Evolutionary conservation across 2,888 invertebrate species (phyloP).

Genomic region (Cantharis rustica): DNA sequence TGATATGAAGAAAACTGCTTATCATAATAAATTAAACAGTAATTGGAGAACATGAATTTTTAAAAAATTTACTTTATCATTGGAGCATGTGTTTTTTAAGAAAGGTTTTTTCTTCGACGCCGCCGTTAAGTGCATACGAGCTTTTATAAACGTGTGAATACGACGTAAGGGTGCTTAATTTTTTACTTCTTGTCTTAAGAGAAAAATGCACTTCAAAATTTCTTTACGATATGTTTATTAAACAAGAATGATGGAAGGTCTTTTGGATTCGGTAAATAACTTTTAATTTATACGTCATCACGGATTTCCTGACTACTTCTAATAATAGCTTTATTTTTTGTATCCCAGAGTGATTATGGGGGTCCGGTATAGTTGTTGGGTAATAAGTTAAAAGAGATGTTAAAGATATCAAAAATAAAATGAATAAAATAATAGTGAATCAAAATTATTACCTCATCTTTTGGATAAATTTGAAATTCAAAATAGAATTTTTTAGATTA

Average conservation of each 20-base stretch:
- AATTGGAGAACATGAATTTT: not conserved
- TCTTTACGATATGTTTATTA: not conserved
- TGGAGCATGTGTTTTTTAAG: not conserved
- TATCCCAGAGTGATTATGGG: not conserved
- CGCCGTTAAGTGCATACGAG: conserved; percentile 20
- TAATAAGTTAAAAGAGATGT: not conserved
- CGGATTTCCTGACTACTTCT: not conserved
- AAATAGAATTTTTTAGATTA: not conserved
- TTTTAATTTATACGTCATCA: not conserved
- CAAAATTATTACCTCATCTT: not conserved
- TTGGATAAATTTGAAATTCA: not conserved
- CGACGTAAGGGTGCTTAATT: conserved; percentile 16
- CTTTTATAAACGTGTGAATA: conserved; percentile 25
- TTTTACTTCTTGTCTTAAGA: conserved; percentile 2
- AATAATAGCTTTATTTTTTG: not conserved
- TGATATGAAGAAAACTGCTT: not conserved
- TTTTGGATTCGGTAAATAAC: not conserved
- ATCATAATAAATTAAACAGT: not conserved
- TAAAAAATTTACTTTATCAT: not conserved
- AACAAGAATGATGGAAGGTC: not conserved
- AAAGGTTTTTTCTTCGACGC: conserved; percentile 6
- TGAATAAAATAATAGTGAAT: not conserved
- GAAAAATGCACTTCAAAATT: not conserved
- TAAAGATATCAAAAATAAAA: not conserved
- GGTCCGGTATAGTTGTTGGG: not conserved